phyloP scores from a whole-genome alignment of 2,888 invertebrate species.

The Spilarctia lutea region DNA sequence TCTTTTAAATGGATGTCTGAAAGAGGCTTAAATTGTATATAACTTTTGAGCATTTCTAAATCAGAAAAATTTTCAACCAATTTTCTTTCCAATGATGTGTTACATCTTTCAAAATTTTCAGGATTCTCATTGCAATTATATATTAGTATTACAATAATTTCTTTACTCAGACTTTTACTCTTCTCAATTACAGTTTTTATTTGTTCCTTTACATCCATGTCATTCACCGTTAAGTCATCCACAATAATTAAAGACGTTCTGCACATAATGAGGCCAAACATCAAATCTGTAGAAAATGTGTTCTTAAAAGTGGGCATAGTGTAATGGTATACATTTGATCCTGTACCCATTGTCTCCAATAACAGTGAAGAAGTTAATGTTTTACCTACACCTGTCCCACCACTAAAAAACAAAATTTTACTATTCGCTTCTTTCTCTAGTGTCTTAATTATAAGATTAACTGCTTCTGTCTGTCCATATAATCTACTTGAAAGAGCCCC shows the following conservation, averaged over 20 bases:
- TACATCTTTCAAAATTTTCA: slow-evolving; percentile 62
- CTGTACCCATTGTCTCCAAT: slow-evolving; percentile 62
- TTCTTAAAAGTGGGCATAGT: slow-evolving; percentile 74
- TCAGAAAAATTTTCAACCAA: slow-evolving; percentile 59
- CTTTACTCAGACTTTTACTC: slow-evolving; percentile 65
- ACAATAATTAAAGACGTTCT: slow-evolving; percentile 69
- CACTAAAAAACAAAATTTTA: slow-evolving; percentile 75
- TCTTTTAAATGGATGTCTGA: slow-evolving; percentile 64
- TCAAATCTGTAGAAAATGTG: slow-evolving; percentile 67
- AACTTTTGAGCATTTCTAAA: slow-evolving; percentile 60
- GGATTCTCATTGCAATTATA: slow-evolving; percentile 68
- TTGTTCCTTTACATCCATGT: slow-evolving; percentile 58
- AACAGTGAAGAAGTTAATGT: slow-evolving; percentile 72
- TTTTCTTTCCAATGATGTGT: slow-evolving; percentile 55
- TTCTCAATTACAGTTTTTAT: slow-evolving; percentile 66
- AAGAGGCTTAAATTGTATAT: slow-evolving; percentile 70
- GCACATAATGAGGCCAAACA: slow-evolving; percentile 73
- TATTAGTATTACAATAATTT: slow-evolving; percentile 72
- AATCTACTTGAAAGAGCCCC: slow-evolving; percentile 59
- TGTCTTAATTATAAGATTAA: slow-evolving; percentile 60
- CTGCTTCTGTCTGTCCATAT: slow-evolving; percentile 72
- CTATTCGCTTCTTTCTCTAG: slow-evolving; percentile 57
- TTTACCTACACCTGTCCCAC: slow-evolving; percentile 82
- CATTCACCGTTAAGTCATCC: slow-evolving; percentile 69
- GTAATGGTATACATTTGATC: slow-evolving; percentile 77